Evolutionary conservation across 1,140 invertebrate species (phyloP).

Genomic region (Drosophila ananassae): DNA sequence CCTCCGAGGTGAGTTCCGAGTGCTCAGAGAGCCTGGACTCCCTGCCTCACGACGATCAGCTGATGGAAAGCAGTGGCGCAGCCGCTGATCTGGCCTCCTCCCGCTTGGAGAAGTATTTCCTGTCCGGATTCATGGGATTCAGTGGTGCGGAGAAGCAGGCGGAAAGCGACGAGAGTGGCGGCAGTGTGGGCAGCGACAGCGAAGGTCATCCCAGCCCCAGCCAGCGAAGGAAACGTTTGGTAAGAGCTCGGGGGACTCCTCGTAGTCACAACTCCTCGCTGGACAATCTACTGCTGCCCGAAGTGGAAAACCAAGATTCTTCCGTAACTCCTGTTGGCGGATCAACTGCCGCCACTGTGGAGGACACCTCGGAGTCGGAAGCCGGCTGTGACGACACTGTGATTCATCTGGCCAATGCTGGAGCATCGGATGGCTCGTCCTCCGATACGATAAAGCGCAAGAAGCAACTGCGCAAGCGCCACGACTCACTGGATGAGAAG

Average conservation of each 20-base stretch:
- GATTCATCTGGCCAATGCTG: constrained; percentile 84
- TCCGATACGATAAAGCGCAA: constrained; percentile 94
- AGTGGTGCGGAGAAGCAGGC: constrained; percentile 88
- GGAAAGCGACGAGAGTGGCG: constrained; percentile 87
- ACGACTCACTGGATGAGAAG: constrained; percentile 85
- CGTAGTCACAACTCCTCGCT: constrained; percentile 91
- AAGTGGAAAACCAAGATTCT: constrained; percentile 85
- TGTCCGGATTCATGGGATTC: constrained; percentile 93
- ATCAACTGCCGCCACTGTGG: constrained; percentile 81
- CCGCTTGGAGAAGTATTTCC: constrained; percentile 94
- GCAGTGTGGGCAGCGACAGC: constrained; percentile 92
- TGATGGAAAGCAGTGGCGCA: constrained; percentile 85
- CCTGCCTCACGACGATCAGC: constrained; percentile 85
- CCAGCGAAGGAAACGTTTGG: constrained; percentile 91
- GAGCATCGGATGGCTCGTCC: constrained; percentile 87
- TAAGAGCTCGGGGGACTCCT: constrained; percentile 91
- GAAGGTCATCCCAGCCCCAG: constrained; percentile 94
- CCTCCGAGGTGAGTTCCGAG: constrained; percentile 94
- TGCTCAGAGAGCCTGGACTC: constrained; percentile 93
- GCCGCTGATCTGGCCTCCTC: constrained; percentile 90
- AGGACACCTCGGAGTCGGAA: constrained; percentile 91
- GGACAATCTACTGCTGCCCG: constrained; percentile 87
- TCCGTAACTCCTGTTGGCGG: constrained; percentile 69
- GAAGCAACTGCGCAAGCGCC: constrained; percentile 88
- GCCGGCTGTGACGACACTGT: constrained; percentile 88